phyloP scores from a whole-genome alignment of 2,113 vertebrate species.

The Cebus imitator region DNA sequence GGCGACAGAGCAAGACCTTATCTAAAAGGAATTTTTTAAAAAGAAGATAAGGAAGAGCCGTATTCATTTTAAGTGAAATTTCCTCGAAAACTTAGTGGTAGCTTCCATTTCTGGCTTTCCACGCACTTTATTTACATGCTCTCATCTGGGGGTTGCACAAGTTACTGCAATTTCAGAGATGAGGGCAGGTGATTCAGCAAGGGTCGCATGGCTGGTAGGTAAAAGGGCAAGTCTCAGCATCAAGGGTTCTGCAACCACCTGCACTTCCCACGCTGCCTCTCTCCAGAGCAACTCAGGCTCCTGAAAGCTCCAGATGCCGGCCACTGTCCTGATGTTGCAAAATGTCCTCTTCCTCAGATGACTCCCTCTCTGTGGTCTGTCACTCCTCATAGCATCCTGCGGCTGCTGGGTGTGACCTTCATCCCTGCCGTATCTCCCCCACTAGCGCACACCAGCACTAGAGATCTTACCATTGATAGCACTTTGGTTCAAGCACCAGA shows the following conservation, averaged over 20 bases:
- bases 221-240: not conserved
- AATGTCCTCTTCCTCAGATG: not conserved
- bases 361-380: not conserved
- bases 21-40: too few relatives aligned
- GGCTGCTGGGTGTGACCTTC: not conserved
- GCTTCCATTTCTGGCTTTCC: not conserved
- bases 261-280: not conserved
- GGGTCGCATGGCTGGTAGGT: not conserved
- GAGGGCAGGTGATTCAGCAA: not conserved
- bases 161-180: not conserved
- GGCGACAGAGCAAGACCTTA: too few relatives aligned
- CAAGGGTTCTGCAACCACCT: not conserved
- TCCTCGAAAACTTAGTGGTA: not conserved
- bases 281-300: not conserved
- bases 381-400: rapidly evolving
- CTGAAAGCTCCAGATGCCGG: rapidly evolving
- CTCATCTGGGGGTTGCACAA: not conserved
- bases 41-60: not conserved
- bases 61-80: not conserved
- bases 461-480: not conserved
- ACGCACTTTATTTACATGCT: not conserved
- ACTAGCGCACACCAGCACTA: not conserved
- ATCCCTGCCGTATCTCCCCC: not conserved
- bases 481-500: not conserved
- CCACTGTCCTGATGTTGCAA: not conserved